These are phyloP conservation scores for Upupa epops DNA, from an alignment of 2,113 vertebrate genomes.

Conservation along the genomic window DNA sequence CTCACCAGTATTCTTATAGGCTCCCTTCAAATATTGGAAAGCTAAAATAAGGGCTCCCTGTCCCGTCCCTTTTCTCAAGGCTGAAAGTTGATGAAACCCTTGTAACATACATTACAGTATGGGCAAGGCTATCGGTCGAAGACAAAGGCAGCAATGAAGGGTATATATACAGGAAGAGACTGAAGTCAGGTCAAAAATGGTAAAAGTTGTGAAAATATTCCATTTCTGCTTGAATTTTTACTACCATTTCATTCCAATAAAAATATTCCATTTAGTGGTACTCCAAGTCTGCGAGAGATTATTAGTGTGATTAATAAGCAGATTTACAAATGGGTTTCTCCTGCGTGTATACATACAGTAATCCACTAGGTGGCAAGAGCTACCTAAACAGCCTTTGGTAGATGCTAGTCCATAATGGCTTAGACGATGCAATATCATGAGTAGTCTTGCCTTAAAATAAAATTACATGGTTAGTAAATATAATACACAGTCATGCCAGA, in stretches of 20 bases:
- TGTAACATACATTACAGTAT: background rate
- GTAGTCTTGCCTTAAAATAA: background rate
- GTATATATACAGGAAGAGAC: background rate
- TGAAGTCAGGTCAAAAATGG: background rate
- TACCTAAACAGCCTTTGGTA: background rate
- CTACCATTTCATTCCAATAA: background rate
- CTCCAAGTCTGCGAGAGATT: background rate
- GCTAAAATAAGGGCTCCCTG: too few relatives aligned
- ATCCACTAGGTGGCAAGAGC: slow-evolving; percentile 74
- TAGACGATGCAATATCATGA: background rate
- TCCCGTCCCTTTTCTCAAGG: too few relatives aligned
- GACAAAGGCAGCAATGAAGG: background rate
- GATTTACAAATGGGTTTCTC: background rate
- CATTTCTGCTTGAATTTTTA: background rate
- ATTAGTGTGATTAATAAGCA: background rate
- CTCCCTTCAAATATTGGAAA: too few relatives aligned
- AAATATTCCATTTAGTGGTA: background rate
- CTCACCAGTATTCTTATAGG: too few relatives aligned
- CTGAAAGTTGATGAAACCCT: background rate
- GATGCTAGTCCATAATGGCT: background rate
- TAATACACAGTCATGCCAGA: background rate
- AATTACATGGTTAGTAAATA: background rate
- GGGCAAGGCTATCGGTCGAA: background rate
- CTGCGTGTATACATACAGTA: background rate
- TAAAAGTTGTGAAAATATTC: background rate